Evolutionary conservation across 2,797 vertebrate species (phyloP), one percentile per base, ranked within the genome.

Genomic region (Silurus aristotelis): DNA sequence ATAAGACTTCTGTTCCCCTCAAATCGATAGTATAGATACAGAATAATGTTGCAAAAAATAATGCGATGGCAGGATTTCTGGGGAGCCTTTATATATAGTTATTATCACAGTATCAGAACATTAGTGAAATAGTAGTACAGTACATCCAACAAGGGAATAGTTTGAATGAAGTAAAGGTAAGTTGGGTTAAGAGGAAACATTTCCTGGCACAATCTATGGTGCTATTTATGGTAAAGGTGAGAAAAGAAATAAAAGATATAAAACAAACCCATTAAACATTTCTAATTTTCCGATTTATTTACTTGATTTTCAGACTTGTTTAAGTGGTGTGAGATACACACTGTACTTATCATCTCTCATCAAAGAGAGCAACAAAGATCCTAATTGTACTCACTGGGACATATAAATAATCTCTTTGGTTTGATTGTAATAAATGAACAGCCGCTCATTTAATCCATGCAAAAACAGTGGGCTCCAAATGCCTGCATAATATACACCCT

Each of bases 61-160:
- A 85, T 27, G 27, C 61, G 56, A 67, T 46, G 25, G 48, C 48
- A 52, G 48, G 48, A 68, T 67, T 73, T 68, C 48, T 38, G 7
- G 12, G 17, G 52, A 60, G 17, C 43, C 5, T 81, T 82, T 66
- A 43, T 64, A 38, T 60, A 56, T 25, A 52, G 27, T 80, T 80
- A 66, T 80, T 80, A 17, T 67, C 27, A 48, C 19, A 52, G 15
- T 14, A 25, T 14, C 31, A 61, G 2, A 19, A 22, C 25, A 27
- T 52, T n/a, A 80, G 61, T 46, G 66, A 80, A 79, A 64, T 12
- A 71, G 31, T 20, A 84, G 52, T 22, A 61, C n/a, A 84, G 52
- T 22, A 61, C n/a, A 71, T 14, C 8, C 0, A 3, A 60, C 56
- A 22, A 66, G 46, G 71, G 17, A 76, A 66, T 43, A 83, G 61